Conservation (phyloP, 2,888 invertebrate species). For the Diaprepes abbreviatus region DNA sequence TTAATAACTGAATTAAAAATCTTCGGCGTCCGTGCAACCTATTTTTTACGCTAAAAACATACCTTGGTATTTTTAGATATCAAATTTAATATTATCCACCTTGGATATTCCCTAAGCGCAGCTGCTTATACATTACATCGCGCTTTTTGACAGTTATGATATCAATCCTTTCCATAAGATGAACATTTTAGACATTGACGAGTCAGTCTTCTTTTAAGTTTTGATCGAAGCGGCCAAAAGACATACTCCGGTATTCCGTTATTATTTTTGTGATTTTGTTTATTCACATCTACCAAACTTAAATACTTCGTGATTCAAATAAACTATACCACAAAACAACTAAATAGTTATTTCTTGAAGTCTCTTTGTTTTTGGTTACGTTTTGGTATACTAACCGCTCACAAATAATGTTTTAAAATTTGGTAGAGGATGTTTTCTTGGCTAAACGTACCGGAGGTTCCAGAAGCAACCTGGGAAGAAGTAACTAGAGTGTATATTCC, state of each 20-base stretch:
- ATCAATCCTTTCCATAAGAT: constrained; percentile 51
- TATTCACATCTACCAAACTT: not conserved
- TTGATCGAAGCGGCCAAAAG: constrained; percentile 47
- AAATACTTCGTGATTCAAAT: not conserved
- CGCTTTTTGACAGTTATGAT: constrained; percentile 52
- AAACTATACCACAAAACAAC: too few relatives aligned
- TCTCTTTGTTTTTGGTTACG: not conserved
- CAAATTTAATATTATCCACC: constrained; percentile 63
- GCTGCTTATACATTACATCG: constrained; percentile 56
- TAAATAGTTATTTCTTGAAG: not conserved
- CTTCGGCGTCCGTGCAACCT: constrained; percentile 47
- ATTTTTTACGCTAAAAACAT: constrained; percentile 64
- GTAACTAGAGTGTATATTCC: constrained; percentile 71
- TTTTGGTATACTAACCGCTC: not conserved
- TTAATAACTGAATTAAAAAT: constrained; percentile 56
- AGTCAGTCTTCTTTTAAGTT: constrained; percentile 57
- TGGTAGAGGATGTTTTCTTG: constrained; percentile 63
- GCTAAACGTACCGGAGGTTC: constrained; percentile 65
- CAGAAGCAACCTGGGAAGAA: constrained; percentile 71
- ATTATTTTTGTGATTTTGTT: constrained; percentile 34
- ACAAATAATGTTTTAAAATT: constrained; percentile 29
- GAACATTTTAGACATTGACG: constrained; percentile 44
- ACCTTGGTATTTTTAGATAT: constrained; percentile 67
- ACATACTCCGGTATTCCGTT: constrained; percentile 7
- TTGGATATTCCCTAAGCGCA: constrained; percentile 64